These are phyloP conservation scores for Labeo calbasu DNA, from an alignment of 2,797 vertebrate species.

Conservation along the genomic window DNA sequence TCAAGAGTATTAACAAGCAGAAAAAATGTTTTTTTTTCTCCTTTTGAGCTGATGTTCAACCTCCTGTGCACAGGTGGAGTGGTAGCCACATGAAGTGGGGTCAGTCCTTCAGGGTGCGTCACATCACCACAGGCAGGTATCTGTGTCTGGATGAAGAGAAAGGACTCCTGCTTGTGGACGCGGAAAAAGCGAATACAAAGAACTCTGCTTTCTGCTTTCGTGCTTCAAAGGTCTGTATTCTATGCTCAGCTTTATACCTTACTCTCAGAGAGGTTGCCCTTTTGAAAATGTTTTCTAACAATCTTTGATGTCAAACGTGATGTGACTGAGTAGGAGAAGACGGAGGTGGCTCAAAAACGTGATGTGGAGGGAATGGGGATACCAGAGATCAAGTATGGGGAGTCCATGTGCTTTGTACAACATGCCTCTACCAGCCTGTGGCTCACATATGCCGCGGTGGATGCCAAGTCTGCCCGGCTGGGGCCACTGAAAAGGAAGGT, in stretches of 20 bases:
- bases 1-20: background rate
- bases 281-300: background rate
- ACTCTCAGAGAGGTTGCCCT: background rate
- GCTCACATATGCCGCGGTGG: slow-evolving; percentile 91
- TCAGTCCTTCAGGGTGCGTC: slow-evolving; percentile 88
- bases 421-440: slow-evolving; percentile 86
- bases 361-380: slow-evolving; percentile 93
- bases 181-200: slow-evolving; percentile 87
- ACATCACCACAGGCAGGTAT: slow-evolving; percentile 91
- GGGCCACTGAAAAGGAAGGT: slow-evolving; percentile 93
- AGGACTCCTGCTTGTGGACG: slow-evolving; percentile 86
- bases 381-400: slow-evolving; percentile 94
- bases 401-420: slow-evolving; percentile 94
- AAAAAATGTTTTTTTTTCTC: background rate
- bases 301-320: slow-evolving; percentile 19
- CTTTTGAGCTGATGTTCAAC: background rate
- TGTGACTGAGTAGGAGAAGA: slow-evolving; percentile 84
- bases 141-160: slow-evolving; percentile 89
- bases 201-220: slow-evolving; percentile 91
- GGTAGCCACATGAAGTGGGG: slow-evolving; percentile 93
- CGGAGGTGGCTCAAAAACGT: slow-evolving; percentile 86
- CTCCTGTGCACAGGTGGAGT: slow-evolving; percentile 83
- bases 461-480: slow-evolving; percentile 88
- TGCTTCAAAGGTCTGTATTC: slow-evolving; percentile 83
- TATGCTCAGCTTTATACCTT: background rate